Evolutionary conservation across 2,797 vertebrate species (phyloP).

Genomic region (Acropternis orthonyx): DNA sequence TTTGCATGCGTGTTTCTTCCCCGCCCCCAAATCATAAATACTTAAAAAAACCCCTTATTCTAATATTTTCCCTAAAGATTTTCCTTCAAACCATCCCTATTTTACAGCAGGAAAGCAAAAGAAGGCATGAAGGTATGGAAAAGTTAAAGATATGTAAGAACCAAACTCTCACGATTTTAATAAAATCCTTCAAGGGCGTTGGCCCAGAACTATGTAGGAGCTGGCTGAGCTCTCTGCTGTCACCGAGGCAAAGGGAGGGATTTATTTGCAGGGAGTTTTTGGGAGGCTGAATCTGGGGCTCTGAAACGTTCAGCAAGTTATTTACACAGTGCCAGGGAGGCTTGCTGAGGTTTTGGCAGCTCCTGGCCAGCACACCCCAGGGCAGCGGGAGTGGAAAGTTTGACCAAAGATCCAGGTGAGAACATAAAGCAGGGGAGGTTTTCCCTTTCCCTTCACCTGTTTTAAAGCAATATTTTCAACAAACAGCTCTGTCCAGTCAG

Average conservation of each 20-base stretch:
- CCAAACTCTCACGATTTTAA: background rate
- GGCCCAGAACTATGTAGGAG: background rate
- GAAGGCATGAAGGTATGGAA: accelerated
- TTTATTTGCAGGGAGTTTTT: background rate
- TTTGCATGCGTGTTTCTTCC: background rate
- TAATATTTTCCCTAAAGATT: background rate
- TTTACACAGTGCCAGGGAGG: background rate
- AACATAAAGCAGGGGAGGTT: background rate
- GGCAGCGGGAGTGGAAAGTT: background rate
- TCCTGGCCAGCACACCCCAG: background rate
- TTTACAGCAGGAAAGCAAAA: background rate
- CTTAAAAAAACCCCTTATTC: background rate
- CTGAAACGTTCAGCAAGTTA: background rate
- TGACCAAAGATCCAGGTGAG: background rate
- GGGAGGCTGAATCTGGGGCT: background rate
- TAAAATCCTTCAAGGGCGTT: background rate
- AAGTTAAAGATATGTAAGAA: background rate
- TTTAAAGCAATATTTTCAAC: background rate
- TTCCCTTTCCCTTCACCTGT: background rate
- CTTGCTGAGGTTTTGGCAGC: background rate
- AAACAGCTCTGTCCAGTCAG: background rate
- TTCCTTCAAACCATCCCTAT: background rate
- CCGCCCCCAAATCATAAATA: background rate
- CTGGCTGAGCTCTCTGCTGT: background rate
- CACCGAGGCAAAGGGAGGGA: background rate